Conservation (phyloP, 23 tunicate species). For the Oikopleura dioica region DNA sequence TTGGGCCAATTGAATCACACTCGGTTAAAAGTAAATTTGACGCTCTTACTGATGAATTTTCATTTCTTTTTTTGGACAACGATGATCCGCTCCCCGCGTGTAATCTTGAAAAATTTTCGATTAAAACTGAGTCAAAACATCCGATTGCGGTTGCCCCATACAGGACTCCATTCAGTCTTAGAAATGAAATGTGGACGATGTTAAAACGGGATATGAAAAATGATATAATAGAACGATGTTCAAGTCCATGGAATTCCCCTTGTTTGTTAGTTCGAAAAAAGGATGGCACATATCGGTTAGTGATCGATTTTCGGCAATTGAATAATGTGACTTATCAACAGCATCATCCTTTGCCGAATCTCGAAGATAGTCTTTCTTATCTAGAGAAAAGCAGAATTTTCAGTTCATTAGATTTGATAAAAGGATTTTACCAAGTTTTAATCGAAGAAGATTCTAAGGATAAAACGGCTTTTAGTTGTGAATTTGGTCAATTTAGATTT, state of each 20-base stretch:
- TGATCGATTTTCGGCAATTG: slow-evolving; percentile 15
- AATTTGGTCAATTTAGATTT: background rate
- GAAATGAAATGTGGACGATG: no score
- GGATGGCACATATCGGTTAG: slow-evolving; percentile 12
- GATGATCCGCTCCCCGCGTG: no score
- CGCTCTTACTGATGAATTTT: no score
- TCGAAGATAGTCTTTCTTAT: background rate
- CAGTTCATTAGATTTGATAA: background rate
- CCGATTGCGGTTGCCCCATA: no score
- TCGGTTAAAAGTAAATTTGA: no score
- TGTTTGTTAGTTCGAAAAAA: slow-evolving; percentile 10
- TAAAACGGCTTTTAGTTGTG: background rate
- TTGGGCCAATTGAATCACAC: no score
- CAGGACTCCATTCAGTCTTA: no score
- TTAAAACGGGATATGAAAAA: background rate
- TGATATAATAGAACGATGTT: slow-evolving; percentile 10
- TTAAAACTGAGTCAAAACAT: no score
- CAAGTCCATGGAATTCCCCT: slow-evolving; percentile 16
- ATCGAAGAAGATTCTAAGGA: background rate
- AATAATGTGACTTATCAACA: slow-evolving; percentile 13
- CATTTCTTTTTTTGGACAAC: no score
- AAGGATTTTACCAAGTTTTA: slow-evolving; percentile 14
- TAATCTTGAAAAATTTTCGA: no score
- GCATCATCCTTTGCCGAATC: slow-evolving; percentile 14
- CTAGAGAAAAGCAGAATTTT: background rate